Evolutionary conservation across 2,888 invertebrate genomes (phyloP).

Genomic region (Nymphalis polychloros): DNA sequence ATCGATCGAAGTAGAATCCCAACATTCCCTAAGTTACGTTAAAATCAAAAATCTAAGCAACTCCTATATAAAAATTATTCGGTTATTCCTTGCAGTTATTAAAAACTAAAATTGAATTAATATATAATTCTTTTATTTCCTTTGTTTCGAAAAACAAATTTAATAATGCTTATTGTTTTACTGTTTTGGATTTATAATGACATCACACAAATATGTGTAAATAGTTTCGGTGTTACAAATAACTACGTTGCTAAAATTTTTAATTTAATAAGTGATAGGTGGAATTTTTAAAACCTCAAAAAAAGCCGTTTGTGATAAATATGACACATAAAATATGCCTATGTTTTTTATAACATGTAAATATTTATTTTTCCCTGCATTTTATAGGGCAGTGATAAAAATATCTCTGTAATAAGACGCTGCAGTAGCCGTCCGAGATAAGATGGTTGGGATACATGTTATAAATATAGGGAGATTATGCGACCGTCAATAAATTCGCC

Average conservation of each 20-base stretch:
- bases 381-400: conserved; percentile 46
- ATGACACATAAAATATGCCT: conserved; percentile 17
- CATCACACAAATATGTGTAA: no score
- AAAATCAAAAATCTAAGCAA: no score
- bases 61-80: no score
- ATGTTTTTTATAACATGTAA: conserved; percentile 37
- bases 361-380: conserved; percentile 35
- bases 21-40: no score
- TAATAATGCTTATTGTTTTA: no score
- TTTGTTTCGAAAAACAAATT: no score
- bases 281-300: conserved; percentile 19
- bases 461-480: conserved; percentile 62
- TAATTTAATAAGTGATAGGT: background rate
- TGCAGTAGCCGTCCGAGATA: conserved; percentile 56
- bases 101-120: no score
- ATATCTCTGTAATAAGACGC: conserved; percentile 49
- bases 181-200: no score
- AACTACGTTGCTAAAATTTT: background rate
- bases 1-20: no score
- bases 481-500: conserved; percentile 55
- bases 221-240: background rate
- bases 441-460: conserved; percentile 52
- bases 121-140: no score
- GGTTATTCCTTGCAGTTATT: no score
- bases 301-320: conserved; percentile 16